Evolutionary conservation across 37 sponge, comb jelly and placozoan genomes (phyloP).

Genomic region (Agelas oroides): DNA sequence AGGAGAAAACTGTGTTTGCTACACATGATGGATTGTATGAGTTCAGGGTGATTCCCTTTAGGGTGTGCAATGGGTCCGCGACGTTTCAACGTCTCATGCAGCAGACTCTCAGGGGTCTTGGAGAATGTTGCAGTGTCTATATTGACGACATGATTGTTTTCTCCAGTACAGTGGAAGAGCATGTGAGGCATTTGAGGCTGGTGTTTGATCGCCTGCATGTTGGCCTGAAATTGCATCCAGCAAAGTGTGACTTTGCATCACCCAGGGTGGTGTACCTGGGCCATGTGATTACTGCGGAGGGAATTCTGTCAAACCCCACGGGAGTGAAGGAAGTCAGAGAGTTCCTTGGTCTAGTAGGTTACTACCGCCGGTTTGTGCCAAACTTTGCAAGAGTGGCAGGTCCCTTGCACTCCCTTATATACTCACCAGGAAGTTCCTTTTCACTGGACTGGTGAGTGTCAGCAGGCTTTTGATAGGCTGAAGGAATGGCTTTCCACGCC

Average conservation of each 20-base stretch:
- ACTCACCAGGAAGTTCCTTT: conserved; percentile 4
- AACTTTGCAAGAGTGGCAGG: not conserved
- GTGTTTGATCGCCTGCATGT: conserved; percentile 10
- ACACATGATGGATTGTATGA: conserved; percentile 19
- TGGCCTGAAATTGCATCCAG: conserved; percentile 22
- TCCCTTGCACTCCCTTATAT: not conserved
- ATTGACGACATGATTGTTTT: conserved; percentile 23
- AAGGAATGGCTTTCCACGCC: not conserved
- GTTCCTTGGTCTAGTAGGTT: not conserved
- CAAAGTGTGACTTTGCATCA: conserved; percentile 1
- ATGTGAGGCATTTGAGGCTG: conserved; percentile 3
- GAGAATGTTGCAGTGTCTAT: conserved; percentile 11
- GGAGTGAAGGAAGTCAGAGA: not conserved
- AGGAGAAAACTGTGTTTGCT: conserved; percentile 27
- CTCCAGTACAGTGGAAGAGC: conserved; percentile 20
- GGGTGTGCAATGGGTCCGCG: not conserved
- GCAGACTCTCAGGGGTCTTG: not conserved
- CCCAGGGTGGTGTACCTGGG: not conserved
- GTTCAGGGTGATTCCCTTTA: conserved; percentile 25
- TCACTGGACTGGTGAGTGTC: not conserved
- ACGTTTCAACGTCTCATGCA: conserved; percentile 27
- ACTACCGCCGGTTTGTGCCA: conserved; percentile 14
- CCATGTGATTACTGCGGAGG: no score
- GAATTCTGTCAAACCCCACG: not conserved
- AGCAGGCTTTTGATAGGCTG: conserved; percentile 6